Evolutionary conservation across 2,888 invertebrate genomes (phyloP).

Genomic region (Pseudanteris insignis): DNA sequence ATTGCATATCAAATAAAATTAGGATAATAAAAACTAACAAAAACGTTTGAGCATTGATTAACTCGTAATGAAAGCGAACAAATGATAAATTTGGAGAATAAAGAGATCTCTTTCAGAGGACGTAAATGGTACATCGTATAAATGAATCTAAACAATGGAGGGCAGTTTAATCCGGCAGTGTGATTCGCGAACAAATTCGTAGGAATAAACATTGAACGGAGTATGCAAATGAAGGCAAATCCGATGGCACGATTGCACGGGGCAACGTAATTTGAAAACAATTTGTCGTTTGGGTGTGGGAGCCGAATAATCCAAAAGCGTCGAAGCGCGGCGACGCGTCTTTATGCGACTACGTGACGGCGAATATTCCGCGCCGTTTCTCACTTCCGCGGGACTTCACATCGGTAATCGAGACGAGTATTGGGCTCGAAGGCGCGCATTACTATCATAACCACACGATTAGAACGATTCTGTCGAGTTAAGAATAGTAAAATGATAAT

Average conservation of each 20-base stretch:
- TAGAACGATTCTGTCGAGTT: too few relatives aligned
- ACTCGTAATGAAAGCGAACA: too few relatives aligned
- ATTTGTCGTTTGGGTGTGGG: constrained; percentile 14
- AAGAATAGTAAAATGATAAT: too few relatives aligned
- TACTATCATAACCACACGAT: too few relatives aligned
- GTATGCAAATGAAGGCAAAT: constrained; percentile 35
- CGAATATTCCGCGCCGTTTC: constrained; percentile 13
- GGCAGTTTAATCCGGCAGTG: constrained; percentile 5
- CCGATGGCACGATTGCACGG: constrained; percentile 7
- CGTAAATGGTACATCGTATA: constrained; percentile 6
- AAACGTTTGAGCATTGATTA: too few relatives aligned
- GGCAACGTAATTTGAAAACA: constrained; percentile 20
- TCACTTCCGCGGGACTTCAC: constrained; percentile 16
- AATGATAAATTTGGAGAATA: too few relatives aligned
- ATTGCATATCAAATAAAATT: too few relatives aligned
- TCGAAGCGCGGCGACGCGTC: constrained; percentile 16
- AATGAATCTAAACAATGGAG: constrained; percentile 13
- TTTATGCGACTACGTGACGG: constrained; percentile 15
- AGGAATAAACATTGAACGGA: constrained; percentile 18
- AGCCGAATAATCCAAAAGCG: constrained; percentile 15
- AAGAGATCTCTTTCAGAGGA: not conserved
- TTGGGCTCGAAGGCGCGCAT: too few relatives aligned
- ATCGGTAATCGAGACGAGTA: constrained; percentile 30
- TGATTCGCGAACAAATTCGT: constrained; percentile 17
- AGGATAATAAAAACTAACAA: too few relatives aligned